phyloP scores from a whole-genome alignment of 2,113 vertebrate genomes.

The Paramormyrops kingsleyae region DNA sequence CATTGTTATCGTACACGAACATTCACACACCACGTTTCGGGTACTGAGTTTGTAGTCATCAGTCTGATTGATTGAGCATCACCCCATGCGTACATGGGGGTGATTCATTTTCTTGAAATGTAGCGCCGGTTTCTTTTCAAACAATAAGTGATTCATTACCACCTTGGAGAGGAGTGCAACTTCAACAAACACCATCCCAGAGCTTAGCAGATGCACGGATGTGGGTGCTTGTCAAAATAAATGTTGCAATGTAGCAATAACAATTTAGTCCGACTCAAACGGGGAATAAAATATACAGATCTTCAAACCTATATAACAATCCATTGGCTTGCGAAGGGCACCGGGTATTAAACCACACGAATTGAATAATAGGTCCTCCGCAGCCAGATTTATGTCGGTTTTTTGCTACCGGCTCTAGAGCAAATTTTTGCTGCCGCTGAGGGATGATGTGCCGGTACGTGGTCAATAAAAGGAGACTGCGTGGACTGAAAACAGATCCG shows the following conservation, averaged over 20 bases:
- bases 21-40: not conserved
- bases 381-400: not conserved
- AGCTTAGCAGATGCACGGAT: not conserved
- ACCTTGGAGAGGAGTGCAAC: not conserved
- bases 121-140: not conserved
- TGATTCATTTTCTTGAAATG: not conserved
- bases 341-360: not conserved
- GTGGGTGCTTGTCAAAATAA: not conserved
- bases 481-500: conserved; percentile 30
- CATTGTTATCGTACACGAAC: not conserved
- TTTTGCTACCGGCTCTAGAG: not conserved
- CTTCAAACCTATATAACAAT: not conserved
- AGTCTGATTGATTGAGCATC: not conserved
- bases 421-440: not conserved
- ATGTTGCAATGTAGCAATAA: not conserved
- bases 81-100: not conserved
- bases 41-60: not conserved
- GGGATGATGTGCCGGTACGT: not conserved
- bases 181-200: not conserved
- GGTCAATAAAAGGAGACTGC: conserved; percentile 33
- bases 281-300: not conserved
- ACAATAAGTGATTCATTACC: not conserved
- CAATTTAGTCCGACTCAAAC: not conserved
- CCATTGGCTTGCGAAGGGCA: not conserved
- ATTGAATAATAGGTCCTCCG: not conserved